Evolutionary conservation across 2,113 vertebrate genomes (phyloP).

Genomic region (Natator depressus): DNA sequence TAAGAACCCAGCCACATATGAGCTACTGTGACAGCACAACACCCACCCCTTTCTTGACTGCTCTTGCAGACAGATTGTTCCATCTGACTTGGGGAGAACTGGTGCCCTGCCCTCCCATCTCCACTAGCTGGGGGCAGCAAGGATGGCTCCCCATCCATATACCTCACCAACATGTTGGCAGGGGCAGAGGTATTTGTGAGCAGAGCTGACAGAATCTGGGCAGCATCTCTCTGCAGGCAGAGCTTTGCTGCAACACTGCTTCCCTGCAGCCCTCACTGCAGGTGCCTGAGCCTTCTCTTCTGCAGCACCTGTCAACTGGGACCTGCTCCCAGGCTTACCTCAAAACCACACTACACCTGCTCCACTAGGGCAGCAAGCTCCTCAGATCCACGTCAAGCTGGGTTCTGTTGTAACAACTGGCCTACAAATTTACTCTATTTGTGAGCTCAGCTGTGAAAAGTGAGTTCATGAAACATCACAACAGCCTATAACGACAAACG

Average conservation of each 20-base stretch:
- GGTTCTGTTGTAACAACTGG: neutral
- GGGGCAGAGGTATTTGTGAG: neutral
- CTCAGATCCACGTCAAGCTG: neutral
- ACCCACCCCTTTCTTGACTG: neutral
- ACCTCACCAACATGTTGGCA: neutral
- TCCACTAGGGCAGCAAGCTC: neutral
- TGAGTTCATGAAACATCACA: neutral
- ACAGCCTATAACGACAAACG: neutral
- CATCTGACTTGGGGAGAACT: neutral
- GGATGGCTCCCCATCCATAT: neutral
- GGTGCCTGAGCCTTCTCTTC: neutral
- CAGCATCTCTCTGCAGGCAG: neutral
- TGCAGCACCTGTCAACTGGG: neutral
- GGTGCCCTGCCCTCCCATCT: neutral
- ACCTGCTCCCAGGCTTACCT: neutral
- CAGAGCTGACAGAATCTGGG: neutral
- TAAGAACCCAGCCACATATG: too few species aligned
- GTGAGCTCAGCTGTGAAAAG: neutral
- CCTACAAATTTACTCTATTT: neutral
- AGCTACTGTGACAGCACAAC: too few species aligned
- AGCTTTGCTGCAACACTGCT: neutral
- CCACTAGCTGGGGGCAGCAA: neutral
- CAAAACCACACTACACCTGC: neutral
- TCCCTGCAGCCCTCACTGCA: neutral
- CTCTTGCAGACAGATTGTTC: neutral